Conservation (phyloP, 2,113 vertebrate genomes). For the Mohoua ochrocephala region DNA sequence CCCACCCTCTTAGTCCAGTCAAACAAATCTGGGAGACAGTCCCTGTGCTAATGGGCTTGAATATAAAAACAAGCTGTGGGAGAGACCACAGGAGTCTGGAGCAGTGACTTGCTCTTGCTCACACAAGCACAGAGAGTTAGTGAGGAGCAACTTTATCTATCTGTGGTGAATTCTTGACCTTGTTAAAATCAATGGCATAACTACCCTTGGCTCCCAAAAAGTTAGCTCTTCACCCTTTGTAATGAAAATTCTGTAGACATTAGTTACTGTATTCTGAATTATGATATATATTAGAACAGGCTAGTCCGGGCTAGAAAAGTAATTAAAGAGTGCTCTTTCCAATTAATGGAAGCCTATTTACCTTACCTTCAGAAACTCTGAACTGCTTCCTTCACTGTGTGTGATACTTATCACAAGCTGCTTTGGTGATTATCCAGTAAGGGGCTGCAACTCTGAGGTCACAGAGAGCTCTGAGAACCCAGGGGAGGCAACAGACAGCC, state of each 20-base stretch:
- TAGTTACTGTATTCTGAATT: conserved; percentile 28
- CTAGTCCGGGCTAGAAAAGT: conserved; percentile 55
- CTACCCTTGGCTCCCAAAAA: background rate
- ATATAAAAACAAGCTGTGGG: background rate
- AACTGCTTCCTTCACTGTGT: conserved; percentile 31
- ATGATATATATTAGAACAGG: conserved; percentile 45
- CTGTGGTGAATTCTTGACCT: conserved; percentile 30
- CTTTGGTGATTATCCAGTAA: conserved; percentile 35
- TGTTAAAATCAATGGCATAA: conserved; percentile 32
- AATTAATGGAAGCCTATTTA: conserved; percentile 54
- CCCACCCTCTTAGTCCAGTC: background rate
- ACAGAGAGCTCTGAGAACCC: background rate
- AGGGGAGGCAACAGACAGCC: background rate
- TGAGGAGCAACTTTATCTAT: background rate
- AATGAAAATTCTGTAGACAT: conserved; percentile 39
- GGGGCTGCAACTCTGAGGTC: background rate
- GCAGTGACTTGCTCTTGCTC: background rate
- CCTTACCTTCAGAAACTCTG: conserved; percentile 45
- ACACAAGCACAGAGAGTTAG: background rate
- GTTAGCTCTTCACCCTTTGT: conserved; percentile 19
- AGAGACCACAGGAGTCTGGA: background rate
- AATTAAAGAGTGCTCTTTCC: conserved; percentile 51
- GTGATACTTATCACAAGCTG: conserved; percentile 43
- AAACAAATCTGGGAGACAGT: background rate
- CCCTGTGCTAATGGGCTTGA: background rate